Conservation (phyloP, 2,888 invertebrate species). For the Ernsta delagoae region DNA sequence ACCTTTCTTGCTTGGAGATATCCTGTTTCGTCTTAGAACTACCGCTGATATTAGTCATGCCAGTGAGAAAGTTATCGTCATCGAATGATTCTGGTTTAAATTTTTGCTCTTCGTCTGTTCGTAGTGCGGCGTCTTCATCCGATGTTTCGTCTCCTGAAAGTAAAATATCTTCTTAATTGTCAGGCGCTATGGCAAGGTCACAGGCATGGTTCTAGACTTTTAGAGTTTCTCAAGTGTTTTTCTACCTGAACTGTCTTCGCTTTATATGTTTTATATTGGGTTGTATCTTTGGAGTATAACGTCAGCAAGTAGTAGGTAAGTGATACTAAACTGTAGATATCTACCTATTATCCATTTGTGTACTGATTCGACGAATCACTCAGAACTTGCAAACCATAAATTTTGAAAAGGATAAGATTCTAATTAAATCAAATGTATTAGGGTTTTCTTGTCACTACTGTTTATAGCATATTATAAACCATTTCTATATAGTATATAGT, state of each 20-base stretch:
- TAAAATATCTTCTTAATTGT: constrained; percentile 47
- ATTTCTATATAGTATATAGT: no score
- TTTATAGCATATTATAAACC: no score
- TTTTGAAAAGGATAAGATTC: no score
- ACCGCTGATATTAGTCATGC: constrained; percentile 4
- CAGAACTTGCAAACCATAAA: no score
- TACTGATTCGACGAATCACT: no score
- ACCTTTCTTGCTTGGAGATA: constrained; percentile 39
- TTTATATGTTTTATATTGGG: neutral
- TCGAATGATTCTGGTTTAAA: constrained; percentile 17
- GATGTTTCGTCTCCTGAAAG: constrained; percentile 44
- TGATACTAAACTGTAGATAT: no score
- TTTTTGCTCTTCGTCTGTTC: constrained; percentile 36
- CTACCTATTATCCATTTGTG: no score
- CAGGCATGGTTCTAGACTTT: neutral
- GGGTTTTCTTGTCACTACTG: no score
- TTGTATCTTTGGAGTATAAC: no score
- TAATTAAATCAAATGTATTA: no score
- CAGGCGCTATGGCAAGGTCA: neutral
- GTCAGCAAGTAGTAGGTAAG: no score
- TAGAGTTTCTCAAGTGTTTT: neutral
- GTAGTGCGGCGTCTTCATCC: constrained; percentile 28
- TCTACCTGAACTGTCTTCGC: neutral
- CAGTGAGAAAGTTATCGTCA: constrained; percentile 13
- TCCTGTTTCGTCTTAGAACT: constrained; percentile 3